phyloP scores from a whole-genome alignment of 2,797 vertebrate genomes.

The Brachyalestes nurse region DNA sequence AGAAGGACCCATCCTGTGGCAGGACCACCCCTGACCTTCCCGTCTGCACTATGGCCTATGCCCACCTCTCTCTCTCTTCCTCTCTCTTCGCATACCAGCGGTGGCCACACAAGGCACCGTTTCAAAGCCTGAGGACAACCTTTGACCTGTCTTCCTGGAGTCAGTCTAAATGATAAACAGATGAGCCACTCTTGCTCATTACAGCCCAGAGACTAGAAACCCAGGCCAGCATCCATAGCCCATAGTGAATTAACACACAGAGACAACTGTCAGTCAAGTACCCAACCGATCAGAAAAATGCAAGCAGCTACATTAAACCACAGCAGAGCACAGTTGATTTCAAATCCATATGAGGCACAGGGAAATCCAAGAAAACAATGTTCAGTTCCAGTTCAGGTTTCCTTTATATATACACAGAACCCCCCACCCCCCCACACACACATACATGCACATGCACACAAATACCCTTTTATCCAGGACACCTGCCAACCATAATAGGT shows the following conservation, averaged over 20 bases:
- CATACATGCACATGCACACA: too few species aligned
- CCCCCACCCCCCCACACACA: too few species aligned
- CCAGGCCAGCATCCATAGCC: constrained; percentile 10
- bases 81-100: constrained; percentile 27
- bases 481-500: too few species aligned
- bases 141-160: constrained; percentile 80
- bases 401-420: too few species aligned
- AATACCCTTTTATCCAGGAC: too few species aligned
- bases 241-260: constrained; percentile 19
- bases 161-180: constrained; percentile 78
- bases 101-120: constrained; percentile 48
- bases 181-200: constrained; percentile 68
- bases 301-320: neutral
- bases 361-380: too few species aligned
- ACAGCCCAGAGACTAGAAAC: constrained; percentile 7
- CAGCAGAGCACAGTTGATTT: neutral
- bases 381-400: too few species aligned
- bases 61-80: neutral
- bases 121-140: constrained; percentile 54
- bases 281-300: constrained; percentile 23
- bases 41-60: neutral
- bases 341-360: neutral
- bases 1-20: constrained; percentile 36
- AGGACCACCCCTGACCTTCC: constrained; percentile 38
- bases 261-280: constrained; percentile 26